phyloP scores from a whole-genome alignment of 2,888 invertebrate species.

The Rhodophaea formosa region DNA sequence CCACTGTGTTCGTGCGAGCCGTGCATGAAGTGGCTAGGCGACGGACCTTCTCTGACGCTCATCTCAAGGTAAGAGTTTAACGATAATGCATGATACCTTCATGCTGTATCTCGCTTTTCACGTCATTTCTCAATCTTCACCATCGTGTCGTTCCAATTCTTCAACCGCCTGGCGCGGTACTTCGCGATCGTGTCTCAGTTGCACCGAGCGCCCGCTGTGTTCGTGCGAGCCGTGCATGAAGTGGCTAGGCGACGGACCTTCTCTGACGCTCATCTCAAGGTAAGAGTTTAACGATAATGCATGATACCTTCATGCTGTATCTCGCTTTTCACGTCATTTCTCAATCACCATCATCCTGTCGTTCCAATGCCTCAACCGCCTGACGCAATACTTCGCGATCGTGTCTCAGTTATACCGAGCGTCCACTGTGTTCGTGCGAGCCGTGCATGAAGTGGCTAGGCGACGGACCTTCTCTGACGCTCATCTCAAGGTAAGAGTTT shows the following conservation, averaged over 20 bases:
- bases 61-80: conserved; percentile 53
- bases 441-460: conserved; percentile 92
- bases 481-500: conserved; percentile 53
- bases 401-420: conserved; percentile 93
- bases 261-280: conserved; percentile 59
- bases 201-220: conserved; percentile 91
- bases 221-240: conserved; percentile 92
- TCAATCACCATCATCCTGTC: too few relatives aligned
- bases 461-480: conserved; percentile 80
- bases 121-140: too few relatives aligned
- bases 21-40: conserved; percentile 92
- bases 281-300: too few relatives aligned
- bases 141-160: conserved; percentile 90
- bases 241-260: conserved; percentile 87
- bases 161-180: conserved; percentile 89
- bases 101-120: too few relatives aligned
- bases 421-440: conserved; percentile 90
- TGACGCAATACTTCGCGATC: conserved; percentile 90
- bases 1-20: conserved; percentile 90
- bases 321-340: too few relatives aligned
- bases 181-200: conserved; percentile 93
- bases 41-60: conserved; percentile 75
- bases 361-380: conserved; percentile 89
- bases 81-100: too few relatives aligned
- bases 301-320: too few relatives aligned